phyloP scores from a whole-genome alignment of 2,113 vertebrate species.

The Dipodomys stephensi region DNA sequence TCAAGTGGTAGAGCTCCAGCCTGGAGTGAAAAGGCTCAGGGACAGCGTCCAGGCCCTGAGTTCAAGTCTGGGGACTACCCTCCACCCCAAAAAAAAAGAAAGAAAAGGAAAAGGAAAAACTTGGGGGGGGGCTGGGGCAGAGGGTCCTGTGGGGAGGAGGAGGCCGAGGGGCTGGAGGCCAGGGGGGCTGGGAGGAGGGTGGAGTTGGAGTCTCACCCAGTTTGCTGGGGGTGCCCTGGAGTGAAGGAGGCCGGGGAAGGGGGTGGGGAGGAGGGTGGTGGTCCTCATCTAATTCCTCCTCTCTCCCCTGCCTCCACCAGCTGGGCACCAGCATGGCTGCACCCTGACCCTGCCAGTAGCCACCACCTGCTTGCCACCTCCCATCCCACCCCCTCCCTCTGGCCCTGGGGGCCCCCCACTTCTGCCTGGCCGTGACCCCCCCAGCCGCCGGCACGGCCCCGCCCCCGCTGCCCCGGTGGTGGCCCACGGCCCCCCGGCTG shows the following conservation, averaged over 20 bases:
- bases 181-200: no score
- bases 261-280: background rate
- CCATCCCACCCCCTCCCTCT: slow-evolving; percentile 50
- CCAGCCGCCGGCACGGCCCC: slow-evolving; percentile 80
- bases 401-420: slow-evolving; percentile 71
- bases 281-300: background rate
- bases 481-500: slow-evolving; percentile 79
- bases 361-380: slow-evolving; percentile 67
- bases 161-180: background rate
- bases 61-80: no score
- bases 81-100: no score
- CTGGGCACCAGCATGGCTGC: slow-evolving; percentile 60
- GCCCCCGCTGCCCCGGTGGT: slow-evolving; percentile 81
- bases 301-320: slow-evolving; percentile 74
- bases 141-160: no score
- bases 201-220: background rate
- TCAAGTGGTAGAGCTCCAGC: no score
- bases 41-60: no score
- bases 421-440: slow-evolving; percentile 73
- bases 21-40: no score
- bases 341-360: slow-evolving; percentile 75
- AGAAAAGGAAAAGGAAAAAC: no score
- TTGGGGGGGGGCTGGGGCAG: no score
- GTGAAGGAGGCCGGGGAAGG: slow-evolving; percentile 65
- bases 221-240: no score